phyloP scores from a whole-genome alignment of 2,113 vertebrate genomes.

The Neopipo cinnamomea region DNA sequence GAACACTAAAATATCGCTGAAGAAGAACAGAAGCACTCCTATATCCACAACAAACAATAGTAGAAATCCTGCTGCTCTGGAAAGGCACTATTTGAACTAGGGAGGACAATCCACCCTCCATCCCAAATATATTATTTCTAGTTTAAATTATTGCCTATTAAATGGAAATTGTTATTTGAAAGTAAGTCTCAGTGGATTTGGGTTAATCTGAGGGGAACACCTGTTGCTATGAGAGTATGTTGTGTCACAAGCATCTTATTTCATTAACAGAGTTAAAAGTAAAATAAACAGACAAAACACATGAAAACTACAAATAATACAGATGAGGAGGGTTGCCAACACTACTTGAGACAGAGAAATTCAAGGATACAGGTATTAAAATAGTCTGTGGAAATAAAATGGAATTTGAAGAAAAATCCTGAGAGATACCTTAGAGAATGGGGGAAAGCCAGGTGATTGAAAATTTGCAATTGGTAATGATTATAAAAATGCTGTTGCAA shows the following conservation, averaged over 20 bases:
- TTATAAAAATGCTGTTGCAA: not conserved
- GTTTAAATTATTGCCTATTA: not conserved
- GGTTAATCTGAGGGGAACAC: not conserved
- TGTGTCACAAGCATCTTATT: not conserved
- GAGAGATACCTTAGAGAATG: not conserved
- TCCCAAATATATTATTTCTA: not conserved
- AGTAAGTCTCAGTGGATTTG: not conserved
- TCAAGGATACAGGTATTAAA: not conserved
- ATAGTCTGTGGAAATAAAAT: not conserved
- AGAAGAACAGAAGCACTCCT: not conserved
- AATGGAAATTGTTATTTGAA: not conserved
- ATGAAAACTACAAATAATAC: not conserved
- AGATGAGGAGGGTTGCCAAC: not conserved
- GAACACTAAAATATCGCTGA: not conserved
- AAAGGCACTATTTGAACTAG: not conserved
- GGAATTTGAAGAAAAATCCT: not conserved
- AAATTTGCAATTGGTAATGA: not conserved
- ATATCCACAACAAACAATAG: not conserved
- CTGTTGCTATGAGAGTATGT: not conserved
- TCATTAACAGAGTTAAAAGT: not conserved
- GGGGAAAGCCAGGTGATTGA: not conserved
- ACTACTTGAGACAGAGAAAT: not conserved
- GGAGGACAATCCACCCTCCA: not conserved
- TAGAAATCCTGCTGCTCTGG: not conserved
- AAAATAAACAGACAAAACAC: not conserved